phyloP scores from a whole-genome alignment of 2,113 vertebrate genomes.

The Turnix velox region DNA sequence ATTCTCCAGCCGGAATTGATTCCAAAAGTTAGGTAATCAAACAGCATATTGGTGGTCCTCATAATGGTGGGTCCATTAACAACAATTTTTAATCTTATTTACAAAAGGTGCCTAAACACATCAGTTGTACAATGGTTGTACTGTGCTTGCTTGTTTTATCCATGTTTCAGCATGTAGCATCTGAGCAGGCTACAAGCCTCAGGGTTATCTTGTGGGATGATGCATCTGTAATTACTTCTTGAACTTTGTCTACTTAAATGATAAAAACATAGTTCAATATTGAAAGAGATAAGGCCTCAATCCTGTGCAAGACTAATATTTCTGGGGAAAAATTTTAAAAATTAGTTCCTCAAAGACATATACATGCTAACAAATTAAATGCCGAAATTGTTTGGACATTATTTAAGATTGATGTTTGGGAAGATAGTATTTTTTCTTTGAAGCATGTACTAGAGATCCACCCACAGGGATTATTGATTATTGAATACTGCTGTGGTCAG shows the following conservation, averaged over 20 bases:
- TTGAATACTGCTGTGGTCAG: not conserved
- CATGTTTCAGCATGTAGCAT: not conserved
- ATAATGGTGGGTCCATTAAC: not conserved
- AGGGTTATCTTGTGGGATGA: not conserved
- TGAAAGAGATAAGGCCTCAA: not conserved
- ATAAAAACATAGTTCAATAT: not conserved
- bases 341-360: not conserved
- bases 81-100: not conserved
- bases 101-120: not conserved
- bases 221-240: not conserved
- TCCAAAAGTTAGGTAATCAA: not conserved
- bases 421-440: not conserved
- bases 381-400: not conserved
- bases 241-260: not conserved
- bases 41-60: not conserved
- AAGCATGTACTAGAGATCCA: not conserved
- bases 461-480: not conserved
- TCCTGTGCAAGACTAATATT: not conserved
- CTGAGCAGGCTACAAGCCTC: not conserved
- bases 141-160: not conserved
- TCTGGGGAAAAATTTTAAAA: too few species aligned
- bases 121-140: not conserved
- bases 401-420: not conserved
- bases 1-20: not conserved
- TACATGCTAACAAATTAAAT: not conserved